Base-by-base conservation (phyloP, 2,797 vertebrate genomes). In the Tokudaia tokunoshimensis region DNA sequence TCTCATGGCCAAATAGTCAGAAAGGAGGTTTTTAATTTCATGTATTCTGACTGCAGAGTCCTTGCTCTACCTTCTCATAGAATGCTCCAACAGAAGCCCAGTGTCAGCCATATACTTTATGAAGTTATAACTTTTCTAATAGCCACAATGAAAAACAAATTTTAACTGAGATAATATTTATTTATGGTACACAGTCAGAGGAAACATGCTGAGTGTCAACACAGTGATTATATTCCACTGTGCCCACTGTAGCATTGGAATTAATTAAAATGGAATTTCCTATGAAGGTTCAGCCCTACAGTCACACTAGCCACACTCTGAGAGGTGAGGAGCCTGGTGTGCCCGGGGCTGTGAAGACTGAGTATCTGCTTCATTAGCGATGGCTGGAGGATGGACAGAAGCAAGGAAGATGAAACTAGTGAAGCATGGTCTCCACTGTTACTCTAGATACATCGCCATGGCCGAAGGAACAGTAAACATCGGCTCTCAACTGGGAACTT, bases 401-500 rank as follows among this genome's bases (percentile, higher is more conserved):
- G 55, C 31, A 52, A 91, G 81, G 52, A 61, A 67, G 67, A 84
- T 52, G 57, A n/a, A 76, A 37, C 44, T 41, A 7, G 52, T 26
- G 37, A 88, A 81, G 76, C 75, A 67, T 78, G 55, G n/a, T 34
- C 92, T 19, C 81, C 31, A 6, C 41, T 75, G 24, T 34, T 74
- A 52, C 22, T 85, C 55, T 34, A 80, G 50, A 61, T 5, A 91
- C 12, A n/a, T 79, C 91, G 57, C 41, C 11, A 52, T 41, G 15
- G 47, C 31, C 50, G 34, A 97, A 91, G n/a, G 15, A 44, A 95
- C 88, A 81, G n/a, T 57, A 78, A 70, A 84, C 1, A 13, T 37
- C n/a, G 47, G 4, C 81, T 94, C 55, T 82, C 63, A 74, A 57
- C 67, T 90, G 94, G 61, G 82, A 86, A 92, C 41, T 88, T 81